A percentile compares a stretch with the other conserved stretches of the same genome.
Evolutionary conservation across 37 sponge, comb jelly and placozoan species (phyloP).

Genomic region (Amphimedon queenslandica): DNA sequence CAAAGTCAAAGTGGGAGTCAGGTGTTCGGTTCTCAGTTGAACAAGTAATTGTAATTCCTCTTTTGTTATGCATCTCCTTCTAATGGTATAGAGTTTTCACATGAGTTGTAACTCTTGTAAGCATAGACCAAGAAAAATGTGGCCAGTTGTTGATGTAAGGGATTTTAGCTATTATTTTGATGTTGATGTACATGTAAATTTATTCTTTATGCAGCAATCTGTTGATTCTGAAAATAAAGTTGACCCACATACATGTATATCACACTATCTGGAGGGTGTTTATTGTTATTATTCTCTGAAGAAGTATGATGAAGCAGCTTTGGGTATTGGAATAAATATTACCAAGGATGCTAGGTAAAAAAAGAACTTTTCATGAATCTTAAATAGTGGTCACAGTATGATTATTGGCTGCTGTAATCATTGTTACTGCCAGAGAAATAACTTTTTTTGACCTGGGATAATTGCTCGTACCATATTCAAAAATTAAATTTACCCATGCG

Average conservation of each 20-base stretch:
- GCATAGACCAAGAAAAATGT: conserved; percentile 49
- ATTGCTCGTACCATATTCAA: no score
- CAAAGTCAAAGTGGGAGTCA: conserved; percentile 35
- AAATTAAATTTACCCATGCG: no score
- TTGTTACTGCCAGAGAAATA: no score
- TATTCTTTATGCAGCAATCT: no score
- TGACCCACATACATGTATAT: no score
- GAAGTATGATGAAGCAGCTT: conserved; percentile 46
- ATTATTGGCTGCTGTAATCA: no score
- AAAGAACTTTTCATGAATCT: not conserved
- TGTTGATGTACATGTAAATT: no score
- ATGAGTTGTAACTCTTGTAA: conserved; percentile 31
- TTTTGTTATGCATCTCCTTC: not conserved
- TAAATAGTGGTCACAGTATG: not conserved
- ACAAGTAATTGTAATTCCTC: conserved; percentile 18
- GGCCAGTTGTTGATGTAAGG: conserved; percentile 38
- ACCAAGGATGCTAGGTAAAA: conserved; percentile 45
- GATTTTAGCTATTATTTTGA: not conserved
- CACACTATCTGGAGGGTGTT: conserved; percentile 24
- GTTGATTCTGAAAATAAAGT: no score
- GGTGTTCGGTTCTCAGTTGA: conserved; percentile 61
- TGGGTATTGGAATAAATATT: conserved; percentile 52
- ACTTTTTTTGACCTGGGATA: no score
- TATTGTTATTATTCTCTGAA: conserved; percentile 48
- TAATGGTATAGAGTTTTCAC: conserved; percentile 35